These are phyloP conservation scores for Aplysina aerophoba DNA, from an alignment of 37 sponge, comb jelly and placozoan genomes.

Conservation along the genomic window DNA sequence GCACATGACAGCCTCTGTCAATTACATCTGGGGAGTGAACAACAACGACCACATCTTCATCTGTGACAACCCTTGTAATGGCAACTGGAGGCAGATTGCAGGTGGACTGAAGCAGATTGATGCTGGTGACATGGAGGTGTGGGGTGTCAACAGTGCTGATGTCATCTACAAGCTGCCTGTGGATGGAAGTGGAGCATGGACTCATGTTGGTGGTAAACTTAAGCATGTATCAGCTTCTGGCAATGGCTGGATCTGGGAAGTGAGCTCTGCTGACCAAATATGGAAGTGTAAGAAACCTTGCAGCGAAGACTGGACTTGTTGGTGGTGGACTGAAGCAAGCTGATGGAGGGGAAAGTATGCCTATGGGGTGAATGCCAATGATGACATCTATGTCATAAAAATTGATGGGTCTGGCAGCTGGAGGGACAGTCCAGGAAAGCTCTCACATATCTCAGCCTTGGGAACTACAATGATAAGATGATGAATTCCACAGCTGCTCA, in stretches of 20 bases:
- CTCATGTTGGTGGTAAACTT: not conserved
- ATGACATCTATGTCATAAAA: conserved; percentile 18
- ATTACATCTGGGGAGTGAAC: conserved; percentile 34
- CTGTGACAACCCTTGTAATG: conserved; percentile 23
- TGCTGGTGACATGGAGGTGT: conserved; percentile 20
- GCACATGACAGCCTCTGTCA: conserved; percentile 35
- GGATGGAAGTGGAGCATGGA: not conserved
- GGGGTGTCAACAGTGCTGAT: conserved; percentile 26
- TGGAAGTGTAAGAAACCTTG: conserved; percentile 82
- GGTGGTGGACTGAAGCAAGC: conserved; percentile 49
- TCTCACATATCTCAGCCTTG: conserved; percentile 54
- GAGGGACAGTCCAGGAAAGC: conserved; percentile 38
- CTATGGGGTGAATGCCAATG: conserved; percentile 49
- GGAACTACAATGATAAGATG: too few species aligned
- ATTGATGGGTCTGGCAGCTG: conserved; percentile 44
- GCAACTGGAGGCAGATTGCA: conserved; percentile 1
- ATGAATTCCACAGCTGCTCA: too few species aligned
- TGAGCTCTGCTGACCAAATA: conserved; percentile 32
- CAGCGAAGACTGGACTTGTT: conserved; percentile 42
- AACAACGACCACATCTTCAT: conserved; percentile 20
- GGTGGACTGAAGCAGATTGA: conserved; percentile 33
- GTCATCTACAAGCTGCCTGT: not conserved
- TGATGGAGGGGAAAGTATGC: conserved; percentile 59
- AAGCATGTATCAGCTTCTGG: conserved; percentile 77
- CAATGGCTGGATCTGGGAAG: conserved; percentile 79